Conservation (phyloP, 1,140 invertebrate species). For the Dendrolimus punctatus region DNA sequence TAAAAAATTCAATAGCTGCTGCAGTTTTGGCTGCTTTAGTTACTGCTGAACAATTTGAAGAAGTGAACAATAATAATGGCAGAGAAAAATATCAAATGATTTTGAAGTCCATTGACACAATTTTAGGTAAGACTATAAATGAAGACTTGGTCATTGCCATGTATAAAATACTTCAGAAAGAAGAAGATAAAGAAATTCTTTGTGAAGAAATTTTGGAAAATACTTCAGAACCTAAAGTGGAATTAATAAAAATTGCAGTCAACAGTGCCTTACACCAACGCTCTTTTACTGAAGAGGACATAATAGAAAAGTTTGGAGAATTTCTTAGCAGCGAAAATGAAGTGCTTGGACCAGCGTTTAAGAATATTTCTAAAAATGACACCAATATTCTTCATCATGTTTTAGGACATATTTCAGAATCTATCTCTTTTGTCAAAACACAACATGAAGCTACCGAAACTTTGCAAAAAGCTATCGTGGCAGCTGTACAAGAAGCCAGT, state of each 20-base stretch:
- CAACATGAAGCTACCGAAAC: slow-evolving; percentile 76
- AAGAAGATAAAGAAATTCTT: slow-evolving; percentile 63
- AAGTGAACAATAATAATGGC: slow-evolving; percentile 63
- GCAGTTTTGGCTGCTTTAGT: slow-evolving; percentile 73
- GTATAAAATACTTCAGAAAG: slow-evolving; percentile 64
- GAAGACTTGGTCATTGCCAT: slow-evolving; percentile 63
- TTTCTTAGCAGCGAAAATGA: slow-evolving; percentile 74
- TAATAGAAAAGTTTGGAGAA: slow-evolving; percentile 74
- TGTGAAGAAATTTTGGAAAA: slow-evolving; percentile 69
- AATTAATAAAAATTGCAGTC: slow-evolving; percentile 75
- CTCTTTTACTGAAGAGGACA: slow-evolving; percentile 67
- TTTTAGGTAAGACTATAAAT: slow-evolving; percentile 58
- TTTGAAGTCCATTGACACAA: slow-evolving; percentile 73
- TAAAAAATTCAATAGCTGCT: slow-evolving; percentile 72
- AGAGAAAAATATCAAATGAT: slow-evolving; percentile 71
- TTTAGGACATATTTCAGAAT: slow-evolving; percentile 72
- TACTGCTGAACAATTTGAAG: slow-evolving; percentile 66
- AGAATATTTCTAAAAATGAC: slow-evolving; percentile 73
- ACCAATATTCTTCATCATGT: slow-evolving; percentile 72
- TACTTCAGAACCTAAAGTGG: slow-evolving; percentile 71
- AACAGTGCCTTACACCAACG: slow-evolving; percentile 52
- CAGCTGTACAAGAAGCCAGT: slow-evolving; percentile 74
- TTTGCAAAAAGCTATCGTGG: slow-evolving; percentile 76
- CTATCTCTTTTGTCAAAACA: slow-evolving; percentile 71
- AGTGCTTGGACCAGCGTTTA: slow-evolving; percentile 73